These are phyloP conservation scores for Apocheima hispidaria DNA, from an alignment of 2,888 invertebrate species.

Conservation along the genomic window DNA sequence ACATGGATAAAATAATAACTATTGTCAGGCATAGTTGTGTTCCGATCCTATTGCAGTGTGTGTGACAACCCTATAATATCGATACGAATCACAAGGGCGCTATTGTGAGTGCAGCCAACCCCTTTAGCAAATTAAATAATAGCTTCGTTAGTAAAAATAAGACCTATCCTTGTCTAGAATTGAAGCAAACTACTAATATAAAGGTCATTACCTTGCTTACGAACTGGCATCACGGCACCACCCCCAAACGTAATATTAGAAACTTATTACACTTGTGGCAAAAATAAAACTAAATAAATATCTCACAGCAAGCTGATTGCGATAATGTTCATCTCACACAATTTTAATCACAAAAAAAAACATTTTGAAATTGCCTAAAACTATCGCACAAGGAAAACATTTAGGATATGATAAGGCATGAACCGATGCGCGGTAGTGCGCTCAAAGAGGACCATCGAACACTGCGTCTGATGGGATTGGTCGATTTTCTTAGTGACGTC, in stretches of 20 bases:
- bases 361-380: slow-evolving; percentile 70
- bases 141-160: slow-evolving; percentile 45
- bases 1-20: background rate
- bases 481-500: slow-evolving; percentile 88
- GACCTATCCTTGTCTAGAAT: slow-evolving; percentile 1
- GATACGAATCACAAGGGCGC: slow-evolving; percentile 65
- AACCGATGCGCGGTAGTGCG: slow-evolving; percentile 74
- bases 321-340: slow-evolving; percentile 71
- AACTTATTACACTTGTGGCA: slow-evolving; percentile 68
- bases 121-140: slow-evolving; percentile 52
- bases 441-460: slow-evolving; percentile 75
- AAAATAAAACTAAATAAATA: slow-evolving; percentile 71
- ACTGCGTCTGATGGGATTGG: slow-evolving; percentile 86
- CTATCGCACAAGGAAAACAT: slow-evolving; percentile 80
- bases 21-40: slow-evolving; percentile 4
- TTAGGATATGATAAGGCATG: slow-evolving; percentile 66
- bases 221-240: slow-evolving; percentile 89
- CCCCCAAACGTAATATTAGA: slow-evolving; percentile 80
- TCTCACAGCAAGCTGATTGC: slow-evolving; percentile 65
- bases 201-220: slow-evolving; percentile 88
- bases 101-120: slow-evolving; percentile 53
- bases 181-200: background rate
- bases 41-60: slow-evolving; percentile 16
- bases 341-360: slow-evolving; percentile 71
- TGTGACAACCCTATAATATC: slow-evolving; percentile 64